A percentile compares a stretch with the other conserved stretches of the same genome.
phyloP scores from a whole-genome alignment of 2,113 vertebrate species.

The Pygoscelis adeliae region DNA sequence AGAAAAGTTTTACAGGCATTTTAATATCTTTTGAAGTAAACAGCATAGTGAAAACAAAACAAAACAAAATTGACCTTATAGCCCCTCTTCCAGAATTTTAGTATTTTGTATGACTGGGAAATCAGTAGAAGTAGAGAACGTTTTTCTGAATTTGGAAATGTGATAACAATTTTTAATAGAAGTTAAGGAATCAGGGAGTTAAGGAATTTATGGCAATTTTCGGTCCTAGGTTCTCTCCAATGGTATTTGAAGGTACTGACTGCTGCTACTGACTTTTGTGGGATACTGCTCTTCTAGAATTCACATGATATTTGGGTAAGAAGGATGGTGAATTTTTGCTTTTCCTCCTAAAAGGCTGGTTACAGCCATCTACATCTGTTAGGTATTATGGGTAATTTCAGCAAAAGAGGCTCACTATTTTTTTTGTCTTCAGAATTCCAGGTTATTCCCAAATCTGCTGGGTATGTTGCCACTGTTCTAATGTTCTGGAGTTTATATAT shows the following conservation, averaged over 20 bases:
- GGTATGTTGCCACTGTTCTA: background rate
- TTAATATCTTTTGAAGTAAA: background rate
- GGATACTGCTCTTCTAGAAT: background rate
- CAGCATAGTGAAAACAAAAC: background rate
- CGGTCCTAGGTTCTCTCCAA: background rate
- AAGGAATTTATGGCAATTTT: background rate
- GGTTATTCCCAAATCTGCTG: background rate
- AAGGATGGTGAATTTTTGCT: background rate
- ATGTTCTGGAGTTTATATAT: background rate
- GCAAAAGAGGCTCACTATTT: background rate
- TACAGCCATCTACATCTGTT: rapidly evolving
- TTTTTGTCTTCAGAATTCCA: background rate
- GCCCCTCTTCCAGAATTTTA: background rate
- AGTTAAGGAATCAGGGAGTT: rapidly evolving
- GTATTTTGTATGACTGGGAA: background rate
- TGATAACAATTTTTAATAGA: background rate
- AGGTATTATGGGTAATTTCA: background rate
- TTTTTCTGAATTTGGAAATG: background rate
- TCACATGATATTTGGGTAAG: background rate
- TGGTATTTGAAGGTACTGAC: background rate
- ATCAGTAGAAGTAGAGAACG: background rate
- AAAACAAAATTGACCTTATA: background rate
- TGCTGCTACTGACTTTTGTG: background rate
- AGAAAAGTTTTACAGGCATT: background rate
- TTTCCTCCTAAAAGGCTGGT: background rate